phyloP scores from a whole-genome alignment of 2,797 vertebrate species.

The Thalassophryne amazonica region DNA sequence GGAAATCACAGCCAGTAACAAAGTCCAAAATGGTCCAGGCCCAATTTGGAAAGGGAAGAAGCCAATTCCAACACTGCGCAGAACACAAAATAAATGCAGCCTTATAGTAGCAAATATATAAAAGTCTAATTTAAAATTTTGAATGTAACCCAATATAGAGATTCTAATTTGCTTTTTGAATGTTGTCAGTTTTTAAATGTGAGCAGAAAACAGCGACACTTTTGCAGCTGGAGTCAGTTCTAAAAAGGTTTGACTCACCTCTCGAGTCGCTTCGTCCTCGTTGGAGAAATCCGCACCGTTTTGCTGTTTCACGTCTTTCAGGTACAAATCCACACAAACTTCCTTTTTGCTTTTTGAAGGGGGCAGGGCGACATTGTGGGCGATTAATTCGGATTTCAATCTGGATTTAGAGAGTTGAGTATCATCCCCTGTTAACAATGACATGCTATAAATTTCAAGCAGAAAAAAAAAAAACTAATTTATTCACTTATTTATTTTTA shows the following conservation, averaged over 20 bases:
- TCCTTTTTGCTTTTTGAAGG: conserved; percentile 65
- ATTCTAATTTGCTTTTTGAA: too few relatives aligned
- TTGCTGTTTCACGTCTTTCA: conserved; percentile 60
- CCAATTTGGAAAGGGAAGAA: too few relatives aligned
- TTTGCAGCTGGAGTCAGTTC: too few relatives aligned
- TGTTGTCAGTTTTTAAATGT: too few relatives aligned
- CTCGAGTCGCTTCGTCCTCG: conserved; percentile 76
- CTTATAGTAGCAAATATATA: too few relatives aligned
- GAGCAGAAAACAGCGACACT: too few relatives aligned
- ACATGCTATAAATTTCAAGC: conserved; percentile 55
- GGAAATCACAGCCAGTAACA: too few relatives aligned
- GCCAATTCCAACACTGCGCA: too few relatives aligned
- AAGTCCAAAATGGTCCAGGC: too few relatives aligned
- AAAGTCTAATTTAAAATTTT: too few relatives aligned
- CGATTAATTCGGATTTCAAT: conserved; percentile 71
- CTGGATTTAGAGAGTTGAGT: conserved; percentile 68
- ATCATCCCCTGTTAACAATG: conserved; percentile 65
- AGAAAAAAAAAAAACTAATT: background rate
- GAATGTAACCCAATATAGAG: too few relatives aligned
- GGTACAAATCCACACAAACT: conserved; percentile 68
- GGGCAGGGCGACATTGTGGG: conserved; percentile 73
- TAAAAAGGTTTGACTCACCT: conserved; percentile 54
- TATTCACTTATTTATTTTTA: background rate
- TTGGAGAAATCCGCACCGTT: conserved; percentile 76
- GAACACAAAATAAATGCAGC: too few relatives aligned